phyloP scores from a whole-genome alignment of 2,797 vertebrate genomes.

The Trachops cirrhosus region DNA sequence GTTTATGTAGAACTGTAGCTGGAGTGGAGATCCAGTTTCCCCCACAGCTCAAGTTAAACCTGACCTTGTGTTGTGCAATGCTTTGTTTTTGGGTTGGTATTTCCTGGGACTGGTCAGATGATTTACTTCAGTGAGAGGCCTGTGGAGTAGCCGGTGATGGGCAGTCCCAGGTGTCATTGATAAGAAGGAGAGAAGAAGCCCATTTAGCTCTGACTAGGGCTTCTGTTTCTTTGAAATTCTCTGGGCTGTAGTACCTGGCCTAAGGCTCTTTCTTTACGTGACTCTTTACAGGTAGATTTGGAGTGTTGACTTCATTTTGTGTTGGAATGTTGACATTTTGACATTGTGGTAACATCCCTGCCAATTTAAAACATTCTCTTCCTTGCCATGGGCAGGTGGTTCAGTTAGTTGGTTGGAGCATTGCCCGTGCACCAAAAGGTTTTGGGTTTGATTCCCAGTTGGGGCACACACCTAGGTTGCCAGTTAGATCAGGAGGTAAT shows the following conservation, averaged over 20 bases:
- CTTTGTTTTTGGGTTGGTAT: neutral
- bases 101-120: conserved; percentile 4
- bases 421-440: neutral
- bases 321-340: neutral
- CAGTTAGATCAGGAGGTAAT: neutral
- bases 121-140: conserved; percentile 18
- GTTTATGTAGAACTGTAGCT: neutral
- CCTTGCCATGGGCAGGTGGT: neutral
- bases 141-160: neutral
- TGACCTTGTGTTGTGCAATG: neutral
- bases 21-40: neutral
- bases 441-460: neutral
- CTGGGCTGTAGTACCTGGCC: neutral
- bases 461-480: neutral
- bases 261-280: neutral
- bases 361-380: conserved; percentile 13
- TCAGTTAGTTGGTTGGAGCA: neutral
- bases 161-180: conserved; percentile 66
- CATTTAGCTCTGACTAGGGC: neutral
- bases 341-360: neutral
- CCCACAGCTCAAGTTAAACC: neutral
- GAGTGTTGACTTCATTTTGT: neutral
- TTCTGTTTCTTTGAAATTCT: conserved; percentile 26
- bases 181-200: conserved; percentile 66
- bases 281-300: neutral